phyloP scores from a whole-genome alignment of 2,113 vertebrate species.

The Dromas ardeola region DNA sequence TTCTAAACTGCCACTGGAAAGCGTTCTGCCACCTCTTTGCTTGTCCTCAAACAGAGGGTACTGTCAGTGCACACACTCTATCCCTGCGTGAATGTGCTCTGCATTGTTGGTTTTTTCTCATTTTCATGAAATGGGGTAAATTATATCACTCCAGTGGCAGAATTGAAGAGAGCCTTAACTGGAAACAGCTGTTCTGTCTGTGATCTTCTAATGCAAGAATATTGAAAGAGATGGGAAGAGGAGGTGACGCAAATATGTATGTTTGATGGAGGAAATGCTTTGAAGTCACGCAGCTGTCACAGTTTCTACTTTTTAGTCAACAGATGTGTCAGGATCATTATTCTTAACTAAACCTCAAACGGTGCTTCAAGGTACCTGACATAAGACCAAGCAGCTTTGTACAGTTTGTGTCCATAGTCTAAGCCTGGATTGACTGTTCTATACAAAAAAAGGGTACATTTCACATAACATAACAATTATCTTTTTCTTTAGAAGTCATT shows the following conservation, averaged over 20 bases:
- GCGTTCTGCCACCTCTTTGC: not conserved
- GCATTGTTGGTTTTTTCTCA: not conserved
- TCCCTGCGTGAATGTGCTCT: not conserved
- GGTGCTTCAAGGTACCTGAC: not conserved
- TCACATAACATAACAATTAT: not conserved
- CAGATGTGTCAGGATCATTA: slow-evolving; percentile 28
- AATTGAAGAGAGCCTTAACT: not conserved
- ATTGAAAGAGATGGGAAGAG: slow-evolving; percentile 17
- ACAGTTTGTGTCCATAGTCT: not conserved
- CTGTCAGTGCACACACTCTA: not conserved
- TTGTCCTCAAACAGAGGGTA: not conserved
- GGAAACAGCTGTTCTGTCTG: slow-evolving; percentile 27
- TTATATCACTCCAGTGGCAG: not conserved
- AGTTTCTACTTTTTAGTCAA: slow-evolving; percentile 13
- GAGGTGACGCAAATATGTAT: not conserved
- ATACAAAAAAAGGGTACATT: not conserved
- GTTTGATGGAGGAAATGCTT: slow-evolving; percentile 44
- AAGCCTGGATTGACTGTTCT: not conserved
- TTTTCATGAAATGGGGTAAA: not conserved
- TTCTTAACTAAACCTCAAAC: slow-evolving; percentile 12
- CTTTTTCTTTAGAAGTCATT: not conserved
- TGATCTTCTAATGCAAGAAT: slow-evolving; percentile 23
- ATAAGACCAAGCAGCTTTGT: not conserved
- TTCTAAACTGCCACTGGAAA: not conserved
- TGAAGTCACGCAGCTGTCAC: slow-evolving; percentile 63